Base-by-base conservation (phyloP, 2,113 vertebrate species). In the Phalacrocorax pelagicus region DNA sequence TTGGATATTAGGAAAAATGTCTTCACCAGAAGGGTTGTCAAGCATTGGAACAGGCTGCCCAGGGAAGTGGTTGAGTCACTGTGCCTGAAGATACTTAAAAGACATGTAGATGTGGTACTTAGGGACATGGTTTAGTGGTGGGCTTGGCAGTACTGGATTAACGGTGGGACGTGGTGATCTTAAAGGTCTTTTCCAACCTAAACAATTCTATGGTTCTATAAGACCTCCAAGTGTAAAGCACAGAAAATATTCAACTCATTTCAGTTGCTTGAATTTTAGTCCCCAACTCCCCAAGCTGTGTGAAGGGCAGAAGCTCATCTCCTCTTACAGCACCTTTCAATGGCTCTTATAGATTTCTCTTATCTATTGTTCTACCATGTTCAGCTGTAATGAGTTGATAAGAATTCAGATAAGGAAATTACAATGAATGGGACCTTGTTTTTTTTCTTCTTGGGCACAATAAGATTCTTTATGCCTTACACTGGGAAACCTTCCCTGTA, bases 291-390 rank as follows among this genome's bases (percentile, higher is more conserved):
- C 30, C n/a, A 70, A n/a, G 34, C 55, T 81, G 14, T 61, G 47
- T 63, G 70, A 91, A 90, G 67, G 77, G 57, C 63, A 67, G 92
- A 84, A 95, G 36, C 72, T 94, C 27, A 40, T 69, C 91, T 94
- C 44, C 44, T 75, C 40, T 52, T 47, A 34, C 10, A 84, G 32
- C 42, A 30, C 71, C 47, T 90, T 91, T 81, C 52, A 24, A 44
- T 88, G 65, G 3, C 30, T 90, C 71, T 93, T 83, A 20, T 24
- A 42, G 40, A 3, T 42, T 83, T 89, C 51, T 62, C 24, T 89
- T 79, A 79, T 87, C 89, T 79, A 1, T 57, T 86, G 80, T 29
- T 84, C 40, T 55, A 11, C 29, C 7, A 10, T 44, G 67, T 78
- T 88, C 52, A 52, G 62, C 42, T 42, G 34, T n/a, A 94, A 85